A percentile compares a stretch with the other conserved stretches of the same genome.
phyloP scores from a whole-genome alignment of 1,140 invertebrate species.

The Drosophila funebris region DNA sequence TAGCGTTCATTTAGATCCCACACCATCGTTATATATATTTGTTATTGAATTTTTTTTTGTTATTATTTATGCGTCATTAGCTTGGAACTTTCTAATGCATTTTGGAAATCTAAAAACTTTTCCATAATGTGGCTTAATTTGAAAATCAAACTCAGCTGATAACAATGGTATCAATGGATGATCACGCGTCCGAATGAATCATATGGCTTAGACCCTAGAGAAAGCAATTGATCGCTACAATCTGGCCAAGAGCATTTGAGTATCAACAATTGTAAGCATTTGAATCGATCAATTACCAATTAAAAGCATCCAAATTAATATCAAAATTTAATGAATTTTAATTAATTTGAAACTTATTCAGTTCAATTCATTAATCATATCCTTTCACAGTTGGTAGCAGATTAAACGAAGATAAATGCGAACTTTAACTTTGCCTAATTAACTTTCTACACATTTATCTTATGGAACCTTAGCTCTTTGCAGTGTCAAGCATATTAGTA shows the following conservation, averaged over 20 bases:
- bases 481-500: not conserved
- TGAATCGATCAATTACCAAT: not conserved
- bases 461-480: not conserved
- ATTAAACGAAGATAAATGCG: not conserved
- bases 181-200: slow-evolving; percentile 20
- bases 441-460: not conserved
- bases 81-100: slow-evolving; percentile 72
- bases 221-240: slow-evolving; percentile 3
- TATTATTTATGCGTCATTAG: slow-evolving; percentile 1
- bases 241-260: not conserved
- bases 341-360: not conserved
- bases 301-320: too few species aligned
- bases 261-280: not conserved
- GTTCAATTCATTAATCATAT: not conserved
- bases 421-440: not conserved
- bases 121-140: slow-evolving; percentile 49
- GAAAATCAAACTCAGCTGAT: slow-evolving; percentile 46
- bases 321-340: not conserved
- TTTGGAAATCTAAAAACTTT: slow-evolving; percentile 63
- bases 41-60: not conserved
- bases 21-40: not conserved
- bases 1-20: slow-evolving; percentile 35
- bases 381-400: not conserved
- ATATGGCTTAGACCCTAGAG: not conserved
- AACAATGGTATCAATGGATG: slow-evolving; percentile 39